These are phyloP conservation scores for Tanypteryx hageni DNA, from an alignment of 2,888 invertebrate species.

Conservation along the genomic window DNA sequence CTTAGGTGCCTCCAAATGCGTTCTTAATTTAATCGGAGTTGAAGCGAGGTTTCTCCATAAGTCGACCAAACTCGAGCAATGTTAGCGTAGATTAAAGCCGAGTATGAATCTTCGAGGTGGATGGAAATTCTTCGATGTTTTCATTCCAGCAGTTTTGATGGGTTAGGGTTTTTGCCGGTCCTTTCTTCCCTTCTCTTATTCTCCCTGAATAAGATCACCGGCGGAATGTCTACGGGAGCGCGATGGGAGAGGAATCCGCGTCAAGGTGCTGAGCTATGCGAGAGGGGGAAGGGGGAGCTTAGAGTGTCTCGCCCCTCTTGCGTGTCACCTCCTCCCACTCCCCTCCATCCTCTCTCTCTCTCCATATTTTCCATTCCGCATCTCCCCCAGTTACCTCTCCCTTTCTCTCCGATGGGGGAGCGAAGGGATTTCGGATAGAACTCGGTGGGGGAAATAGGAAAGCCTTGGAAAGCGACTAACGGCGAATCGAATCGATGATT, in stretches of 20 bases:
- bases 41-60: too few species aligned
- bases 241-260: not conserved
- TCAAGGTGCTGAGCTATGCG: not conserved
- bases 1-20: too few species aligned
- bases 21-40: too few species aligned
- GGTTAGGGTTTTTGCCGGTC: not conserved
- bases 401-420: not conserved
- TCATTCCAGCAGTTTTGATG: not conserved
- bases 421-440: not conserved
- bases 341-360: constrained; percentile 30
- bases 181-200: not conserved
- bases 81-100: too few species aligned
- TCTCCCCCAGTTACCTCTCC: not conserved
- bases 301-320: not conserved
- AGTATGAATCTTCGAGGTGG: too few species aligned
- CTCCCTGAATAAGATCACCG: constrained; percentile 4
- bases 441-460: not conserved
- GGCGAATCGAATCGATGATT: not conserved
- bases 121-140: not conserved
- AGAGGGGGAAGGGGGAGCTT: not conserved
- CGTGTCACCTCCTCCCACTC: not conserved
- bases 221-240: not conserved
- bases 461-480: not conserved
- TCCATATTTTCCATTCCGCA: not conserved
- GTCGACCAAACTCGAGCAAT: too few species aligned